Evolutionary conservation across 2,797 vertebrate species (phyloP), one percentile per base, ranked within the genome.

Genomic region (Chelonia mydas): DNA sequence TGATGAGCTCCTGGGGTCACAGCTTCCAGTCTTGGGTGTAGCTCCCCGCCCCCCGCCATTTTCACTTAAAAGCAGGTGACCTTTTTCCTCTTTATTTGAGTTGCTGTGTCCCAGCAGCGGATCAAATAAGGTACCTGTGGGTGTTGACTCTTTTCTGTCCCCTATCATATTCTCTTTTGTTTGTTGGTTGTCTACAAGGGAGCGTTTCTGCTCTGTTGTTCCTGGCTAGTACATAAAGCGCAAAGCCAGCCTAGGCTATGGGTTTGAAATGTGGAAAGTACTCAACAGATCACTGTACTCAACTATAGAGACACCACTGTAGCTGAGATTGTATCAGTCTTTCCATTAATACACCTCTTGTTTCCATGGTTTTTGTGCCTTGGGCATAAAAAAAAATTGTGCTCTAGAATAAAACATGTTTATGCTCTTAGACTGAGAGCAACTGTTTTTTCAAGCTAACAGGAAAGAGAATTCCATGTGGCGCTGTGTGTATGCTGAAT

Each of bases 301-400:
- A 68, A 87, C 95, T 2, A 80, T 96, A 97, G 98, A 98, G 97
- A 55, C 81, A 5, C 68, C 45, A 95, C 53, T 93, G 94, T 97
- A n/a, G 91, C 79, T 94, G 94, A 93, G 97, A 94, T 95, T 96
- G 93, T 96, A 94, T 98, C 96, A 4, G 92, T 50, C 94, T 96
- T 95, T 88, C 94, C 95, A 3, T 98, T 97, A 95, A 94, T 92
- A 1, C 92, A 25, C 94, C 93, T 94, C 93, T 97, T 97, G 97
- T 97, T 81, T 93, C 95, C 94, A 83, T 33, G 12, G 90, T 85
- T 95, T 83, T 27, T 85, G 88, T 72, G 92, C 91, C 87, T 95
- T 86, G 97, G 95, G 95, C 91, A 1, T 0, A 28, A 1, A 72
- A 88, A 88, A 72, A 51, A 92, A 11, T 65, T 17, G 84, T 89